Base-by-base conservation (phyloP, 1,140 invertebrate genomes). In the Trachelipus rathkii region DNA sequence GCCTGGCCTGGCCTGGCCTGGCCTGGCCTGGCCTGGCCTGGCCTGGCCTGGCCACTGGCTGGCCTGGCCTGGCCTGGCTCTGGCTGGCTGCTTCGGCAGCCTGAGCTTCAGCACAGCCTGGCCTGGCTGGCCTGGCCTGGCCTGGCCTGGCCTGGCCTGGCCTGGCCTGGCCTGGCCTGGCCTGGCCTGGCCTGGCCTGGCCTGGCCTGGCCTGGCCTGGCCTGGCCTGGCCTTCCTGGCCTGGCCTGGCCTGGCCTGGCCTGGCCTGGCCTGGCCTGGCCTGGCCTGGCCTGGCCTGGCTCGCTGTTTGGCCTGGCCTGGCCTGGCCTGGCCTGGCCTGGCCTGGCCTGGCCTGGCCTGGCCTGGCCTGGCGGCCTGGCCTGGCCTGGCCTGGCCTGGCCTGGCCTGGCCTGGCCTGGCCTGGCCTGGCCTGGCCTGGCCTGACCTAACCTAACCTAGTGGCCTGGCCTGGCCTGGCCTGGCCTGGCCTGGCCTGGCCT, bases 311-410 rank as follows among this genome's bases (percentile, higher is more conserved):
- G 76, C 76, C 76, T 75, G 70, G 70, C 70, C 70, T 71, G 70
- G 70, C 70, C 70, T 71, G 70, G 70, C 70, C 70, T 71, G 21
- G 21, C 70, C 70, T 71, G 21, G 70, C 70, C 70, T 71, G 70
- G 70, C 70, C 70, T 71, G 70, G 70, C 70, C 70, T 71, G 70
- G 70, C 79, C 45, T 43, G 77, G 70, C 79, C 72, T 73, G 21
- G 60, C 11, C 70, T n/a, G n/a, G n/a, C n/a, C n/a, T n/a, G n/a
- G n/a, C n/a, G n/a, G n/a, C n/a, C n/a, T n/a, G n/a, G n/a, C n/a
- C n/a, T n/a, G n/a, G n/a, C n/a, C n/a, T n/a, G n/a, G n/a, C n/a
- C n/a, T n/a, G n/a, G n/a, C n/a, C 70, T 71, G 21, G 21, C 70
- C 70, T 71, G 21, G 70, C 70, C 70, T 71, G 70, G 70, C 70